Conservation (phyloP, 2,113 vertebrate species). For the Glareola pratincola region DNA sequence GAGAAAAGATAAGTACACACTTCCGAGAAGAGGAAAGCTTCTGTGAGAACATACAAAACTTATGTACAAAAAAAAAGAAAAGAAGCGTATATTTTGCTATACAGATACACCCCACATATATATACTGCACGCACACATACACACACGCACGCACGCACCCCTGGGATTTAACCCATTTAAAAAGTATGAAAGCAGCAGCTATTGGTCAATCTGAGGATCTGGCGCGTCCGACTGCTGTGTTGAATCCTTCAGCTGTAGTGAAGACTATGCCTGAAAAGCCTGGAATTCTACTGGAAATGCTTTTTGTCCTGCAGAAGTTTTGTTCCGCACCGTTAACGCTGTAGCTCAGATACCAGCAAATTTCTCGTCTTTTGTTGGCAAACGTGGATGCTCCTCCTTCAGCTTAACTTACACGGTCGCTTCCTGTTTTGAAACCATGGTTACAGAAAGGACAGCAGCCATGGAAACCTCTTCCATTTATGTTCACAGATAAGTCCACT, state of each 20-base stretch:
- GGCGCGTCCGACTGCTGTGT: constrained; percentile 68
- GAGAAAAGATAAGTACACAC: constrained; percentile 46
- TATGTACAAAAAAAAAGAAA: constrained; percentile 72
- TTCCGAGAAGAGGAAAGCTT: constrained; percentile 70
- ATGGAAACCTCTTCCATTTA: constrained; percentile 70
- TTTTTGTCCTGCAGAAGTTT: background rate
- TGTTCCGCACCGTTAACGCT: background rate
- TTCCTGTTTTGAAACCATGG: constrained; percentile 69
- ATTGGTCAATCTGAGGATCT: constrained; percentile 93
- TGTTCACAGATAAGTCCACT: constrained; percentile 85
- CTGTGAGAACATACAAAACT: constrained; percentile 74
- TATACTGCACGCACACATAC: background rate
- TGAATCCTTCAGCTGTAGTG: constrained; percentile 80
- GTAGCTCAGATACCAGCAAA: constrained; percentile 46
- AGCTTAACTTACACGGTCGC: constrained; percentile 63
- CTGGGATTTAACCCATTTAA: constrained; percentile 65
- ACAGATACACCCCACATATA: background rate
- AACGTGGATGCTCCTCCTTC: background rate
- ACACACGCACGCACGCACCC: constrained; percentile 68
- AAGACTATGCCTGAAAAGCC: constrained; percentile 60
- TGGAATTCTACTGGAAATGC: constrained; percentile 70
- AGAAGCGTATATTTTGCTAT: background rate
- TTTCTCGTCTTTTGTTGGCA: constrained; percentile 13
- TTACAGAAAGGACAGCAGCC: constrained; percentile 68
- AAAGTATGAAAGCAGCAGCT: constrained; percentile 90